Conservation (phyloP, 1,140 invertebrate genomes). For the Macrocentrus cingulum region DNA sequence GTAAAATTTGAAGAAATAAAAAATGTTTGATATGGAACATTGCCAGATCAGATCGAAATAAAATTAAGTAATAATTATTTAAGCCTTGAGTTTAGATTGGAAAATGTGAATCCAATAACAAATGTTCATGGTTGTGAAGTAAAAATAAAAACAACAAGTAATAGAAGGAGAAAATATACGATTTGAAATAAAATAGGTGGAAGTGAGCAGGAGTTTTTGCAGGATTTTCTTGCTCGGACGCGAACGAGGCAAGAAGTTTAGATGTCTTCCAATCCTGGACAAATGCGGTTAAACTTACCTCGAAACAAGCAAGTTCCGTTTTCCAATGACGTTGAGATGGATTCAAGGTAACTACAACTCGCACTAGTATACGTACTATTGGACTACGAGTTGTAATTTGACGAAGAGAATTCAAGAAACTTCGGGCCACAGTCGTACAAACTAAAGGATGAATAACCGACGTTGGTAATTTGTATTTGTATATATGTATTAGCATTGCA, state of each 20-base stretch:
- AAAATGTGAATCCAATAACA: too few species aligned
- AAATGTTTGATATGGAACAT: neutral
- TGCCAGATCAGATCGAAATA: too few species aligned
- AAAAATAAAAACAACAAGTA: neutral
- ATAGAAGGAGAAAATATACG: neutral
- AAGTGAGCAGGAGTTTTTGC: conserved; percentile 1
- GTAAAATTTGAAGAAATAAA: too few species aligned
- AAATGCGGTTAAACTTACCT: conserved; percentile 26
- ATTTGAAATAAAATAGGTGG: conserved; percentile 6
- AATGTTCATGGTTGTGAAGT: conserved; percentile 3
- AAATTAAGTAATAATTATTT: too few species aligned
- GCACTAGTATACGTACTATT: too few species aligned
- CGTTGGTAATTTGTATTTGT: conserved; percentile 14
- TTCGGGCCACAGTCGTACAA: conserved; percentile 9
- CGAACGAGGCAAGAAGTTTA: conserved; percentile 21
- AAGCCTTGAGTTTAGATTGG: too few species aligned
- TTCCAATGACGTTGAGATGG: conserved; percentile 10
- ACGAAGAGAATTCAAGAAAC: conserved; percentile 9
- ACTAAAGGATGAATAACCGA: conserved; percentile 18
- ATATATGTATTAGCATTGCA: conserved; percentile 2
- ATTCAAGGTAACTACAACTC: too few species aligned
- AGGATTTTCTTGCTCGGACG: conserved; percentile 5
- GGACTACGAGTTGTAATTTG: neutral
- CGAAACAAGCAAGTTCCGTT: conserved; percentile 22
- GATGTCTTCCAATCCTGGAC: conserved; percentile 26